Conservation (phyloP, 2,888 invertebrate genomes). For the Dermolepida albohirtum region DNA sequence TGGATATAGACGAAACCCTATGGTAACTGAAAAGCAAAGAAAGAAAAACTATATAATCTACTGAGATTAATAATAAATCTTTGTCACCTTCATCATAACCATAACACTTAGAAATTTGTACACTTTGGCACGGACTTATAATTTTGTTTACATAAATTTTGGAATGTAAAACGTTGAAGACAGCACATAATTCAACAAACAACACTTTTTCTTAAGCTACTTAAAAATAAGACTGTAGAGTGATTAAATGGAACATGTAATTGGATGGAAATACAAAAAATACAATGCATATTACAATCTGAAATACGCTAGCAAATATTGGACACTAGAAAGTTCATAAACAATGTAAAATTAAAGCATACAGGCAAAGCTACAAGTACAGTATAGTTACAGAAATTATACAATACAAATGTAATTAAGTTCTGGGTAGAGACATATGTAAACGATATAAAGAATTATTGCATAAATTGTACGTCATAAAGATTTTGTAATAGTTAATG, state of each 20-base stretch:
- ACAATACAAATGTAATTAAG: no score
- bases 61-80: neutral
- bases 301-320: no score
- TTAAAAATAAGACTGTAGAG: neutral
- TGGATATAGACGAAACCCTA: conserved; percentile 7
- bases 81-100: neutral
- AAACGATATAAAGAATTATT: no score
- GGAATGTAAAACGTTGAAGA: conserved; percentile 14
- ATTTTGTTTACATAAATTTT: conserved; percentile 13
- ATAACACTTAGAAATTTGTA: conserved; percentile 17
- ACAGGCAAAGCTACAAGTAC: neutral
- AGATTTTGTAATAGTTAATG: no score
- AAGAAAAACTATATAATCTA: neutral
- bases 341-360: no score
- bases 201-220: neutral
- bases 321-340: no score
- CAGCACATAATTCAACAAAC: neutral
- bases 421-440: no score
- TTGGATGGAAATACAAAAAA: no score
- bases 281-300: no score
- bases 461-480: no score
- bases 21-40: conserved; percentile 24
- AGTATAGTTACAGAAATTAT: no score
- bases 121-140: conserved; percentile 42
- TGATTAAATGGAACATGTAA: neutral